Base-by-base conservation (phyloP, 1,140 invertebrate species). In the Pseudomyrmex pallidus region DNA sequence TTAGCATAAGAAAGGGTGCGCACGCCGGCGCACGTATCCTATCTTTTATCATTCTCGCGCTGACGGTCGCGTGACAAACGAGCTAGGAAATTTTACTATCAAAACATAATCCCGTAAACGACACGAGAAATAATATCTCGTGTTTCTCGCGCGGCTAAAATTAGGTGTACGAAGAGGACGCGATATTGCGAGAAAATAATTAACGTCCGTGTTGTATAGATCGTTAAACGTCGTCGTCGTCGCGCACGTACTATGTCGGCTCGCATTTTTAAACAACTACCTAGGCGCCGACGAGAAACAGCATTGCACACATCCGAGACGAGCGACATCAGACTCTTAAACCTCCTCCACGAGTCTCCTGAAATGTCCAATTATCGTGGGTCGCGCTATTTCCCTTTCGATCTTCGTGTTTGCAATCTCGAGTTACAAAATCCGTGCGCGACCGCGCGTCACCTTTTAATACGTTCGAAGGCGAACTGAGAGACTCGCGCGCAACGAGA, bases 1-100 rank as follows among this genome's bases (percentile, higher is more conserved):
- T 74, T 44, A 48, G 70, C 48, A 50, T 74, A 57, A 74, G 78
- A 82, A 82, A 82, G 68, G 78, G 57, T 74, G 50, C 70, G 70
- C 74, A 35, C 46, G 67, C 46, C 17, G 57, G 61, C 57, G 78
- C 68, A 82, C 61, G 61, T 82, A 80, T 25, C 25, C 76, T 35
- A 48, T 54, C 20, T 70, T 72, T 80, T 72, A 80, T 80, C 72
- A 80, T 80, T 80, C 50, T 80, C 52, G n/a, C 76, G 76, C 54
- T 61, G 76, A 72, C 66, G 76, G 66, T 54, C 22, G 15, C 56
- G 54, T 80, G 76, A 80, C 76, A 80, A 80, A 80, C 76, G 76
- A 80, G 66, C 66, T 4, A 9, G 50, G 76, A 80, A 10, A 80
- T 50, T 25, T 61, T 59, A 48, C 66, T 50, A 54, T 80, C 54